These are phyloP conservation scores for Hemiprocne comata DNA, from an alignment of 2,113 vertebrate genomes.

Conservation along the genomic window DNA sequence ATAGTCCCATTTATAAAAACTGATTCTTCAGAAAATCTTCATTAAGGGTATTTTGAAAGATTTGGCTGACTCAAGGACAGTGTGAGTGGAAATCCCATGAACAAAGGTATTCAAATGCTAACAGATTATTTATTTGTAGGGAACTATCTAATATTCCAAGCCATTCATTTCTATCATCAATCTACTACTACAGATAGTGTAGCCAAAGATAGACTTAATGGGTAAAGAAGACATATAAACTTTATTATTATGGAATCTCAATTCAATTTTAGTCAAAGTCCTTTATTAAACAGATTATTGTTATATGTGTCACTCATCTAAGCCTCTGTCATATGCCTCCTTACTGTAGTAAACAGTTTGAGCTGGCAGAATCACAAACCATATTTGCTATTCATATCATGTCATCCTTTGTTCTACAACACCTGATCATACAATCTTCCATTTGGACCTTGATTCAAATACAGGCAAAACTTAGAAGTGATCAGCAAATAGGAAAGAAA, in stretches of 20 bases:
- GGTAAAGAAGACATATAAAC: constrained; percentile 29
- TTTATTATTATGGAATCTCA: constrained; percentile 19
- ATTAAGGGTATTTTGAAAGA: neutral
- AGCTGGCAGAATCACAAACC: constrained; percentile 8
- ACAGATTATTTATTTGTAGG: neutral
- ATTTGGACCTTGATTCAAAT: neutral
- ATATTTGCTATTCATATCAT: neutral
- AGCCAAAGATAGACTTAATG: constrained; percentile 16
- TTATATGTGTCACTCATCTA: constrained; percentile 20
- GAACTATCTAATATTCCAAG: constrained; percentile 4
- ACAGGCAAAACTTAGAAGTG: neutral
- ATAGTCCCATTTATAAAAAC: neutral
- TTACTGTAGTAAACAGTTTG: neutral
- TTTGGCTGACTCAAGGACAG: neutral
- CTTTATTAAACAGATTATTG: constrained; percentile 63
- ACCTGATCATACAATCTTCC: neutral
- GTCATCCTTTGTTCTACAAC: neutral
- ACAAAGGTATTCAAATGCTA: neutral
- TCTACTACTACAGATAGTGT: neutral
- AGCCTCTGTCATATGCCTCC: neutral
- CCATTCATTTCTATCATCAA: constrained; percentile 23
- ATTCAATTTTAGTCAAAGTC: constrained; percentile 30
- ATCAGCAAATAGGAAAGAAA: neutral
- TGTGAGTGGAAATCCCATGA: neutral
- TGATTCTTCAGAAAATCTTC: neutral